These are phyloP conservation scores for Actenoides hombroni DNA, from an alignment of 2,113 vertebrate genomes.

Conservation along the genomic window DNA sequence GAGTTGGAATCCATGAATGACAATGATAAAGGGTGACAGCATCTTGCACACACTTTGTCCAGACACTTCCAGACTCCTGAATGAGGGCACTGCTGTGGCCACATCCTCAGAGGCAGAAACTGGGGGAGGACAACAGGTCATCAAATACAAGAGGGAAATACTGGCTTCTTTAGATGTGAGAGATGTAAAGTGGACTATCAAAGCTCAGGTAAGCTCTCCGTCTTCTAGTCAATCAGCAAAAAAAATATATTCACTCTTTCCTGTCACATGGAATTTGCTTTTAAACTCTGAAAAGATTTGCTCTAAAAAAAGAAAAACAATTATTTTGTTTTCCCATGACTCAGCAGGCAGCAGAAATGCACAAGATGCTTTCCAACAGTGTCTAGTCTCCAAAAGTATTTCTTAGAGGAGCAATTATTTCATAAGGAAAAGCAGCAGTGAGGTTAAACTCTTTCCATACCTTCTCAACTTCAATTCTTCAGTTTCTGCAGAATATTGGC, in stretches of 20 bases:
- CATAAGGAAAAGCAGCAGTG: not conserved
- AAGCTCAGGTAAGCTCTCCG: not conserved
- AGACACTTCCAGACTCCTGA: not conserved
- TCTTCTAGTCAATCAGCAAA: not conserved
- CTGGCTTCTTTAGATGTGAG: not conserved
- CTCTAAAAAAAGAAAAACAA: not conserved
- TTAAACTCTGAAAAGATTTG: not conserved
- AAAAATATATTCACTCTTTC: not conserved
- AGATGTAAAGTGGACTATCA: not conserved
- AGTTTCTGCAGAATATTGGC: not conserved
- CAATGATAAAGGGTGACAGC: not conserved
- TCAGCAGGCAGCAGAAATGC: fast-evolving
- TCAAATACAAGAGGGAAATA: not conserved
- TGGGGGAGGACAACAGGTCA: not conserved
- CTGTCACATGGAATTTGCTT: not conserved
- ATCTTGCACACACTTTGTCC: not conserved
- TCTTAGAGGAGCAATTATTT: not conserved
- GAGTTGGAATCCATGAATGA: not conserved
- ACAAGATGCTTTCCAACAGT: not conserved
- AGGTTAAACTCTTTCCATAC: not conserved
- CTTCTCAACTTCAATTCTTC: not conserved
- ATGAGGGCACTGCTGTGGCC: not conserved
- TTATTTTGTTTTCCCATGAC: not conserved
- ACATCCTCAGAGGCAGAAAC: not conserved
- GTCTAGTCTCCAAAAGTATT: not conserved